These are phyloP conservation scores for Trichonephila clavata DNA, from an alignment of 1,140 invertebrate genomes.

Conservation along the genomic window DNA sequence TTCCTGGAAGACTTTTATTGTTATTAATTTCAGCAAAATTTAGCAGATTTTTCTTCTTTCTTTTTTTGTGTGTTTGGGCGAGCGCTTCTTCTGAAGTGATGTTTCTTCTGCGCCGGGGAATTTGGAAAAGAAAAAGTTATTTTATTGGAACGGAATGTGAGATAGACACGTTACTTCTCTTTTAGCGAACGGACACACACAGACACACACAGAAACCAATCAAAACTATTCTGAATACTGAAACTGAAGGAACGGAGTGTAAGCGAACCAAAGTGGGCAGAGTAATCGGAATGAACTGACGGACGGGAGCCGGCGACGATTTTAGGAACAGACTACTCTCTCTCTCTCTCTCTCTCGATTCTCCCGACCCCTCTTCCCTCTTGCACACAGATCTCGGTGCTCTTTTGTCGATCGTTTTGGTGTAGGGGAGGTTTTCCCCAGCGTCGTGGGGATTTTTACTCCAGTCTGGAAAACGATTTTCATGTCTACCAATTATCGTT, in stretches of 20 bases:
- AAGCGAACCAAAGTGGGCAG: conserved; percentile 59
- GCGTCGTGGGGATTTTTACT: conserved; percentile 54
- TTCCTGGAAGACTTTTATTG: conserved; percentile 59
- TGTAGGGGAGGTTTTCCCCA: conserved; percentile 60
- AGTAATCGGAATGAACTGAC: conserved; percentile 34
- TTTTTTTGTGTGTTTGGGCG: not conserved
- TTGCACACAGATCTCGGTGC: conserved; percentile 33
- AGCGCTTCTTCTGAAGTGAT: not conserved
- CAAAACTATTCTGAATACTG: conserved; percentile 39
- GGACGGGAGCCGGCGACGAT: conserved; percentile 54
- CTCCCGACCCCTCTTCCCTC: conserved; percentile 31
- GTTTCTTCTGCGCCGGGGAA: not conserved
- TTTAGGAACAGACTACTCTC: conserved; percentile 44
- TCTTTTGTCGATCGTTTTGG: conserved; percentile 67
- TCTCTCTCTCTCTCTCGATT: not conserved
- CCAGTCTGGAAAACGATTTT: not conserved
- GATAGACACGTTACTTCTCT: not conserved
- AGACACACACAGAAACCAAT: conserved; percentile 41
- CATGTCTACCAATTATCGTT: not conserved
- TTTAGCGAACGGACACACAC: not conserved
- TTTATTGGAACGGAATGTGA: conserved; percentile 40
- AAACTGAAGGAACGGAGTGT: conserved; percentile 41
- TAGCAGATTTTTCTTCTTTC: not conserved
- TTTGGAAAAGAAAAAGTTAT: conserved; percentile 19
- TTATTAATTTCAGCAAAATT: not conserved